A percentile compares a stretch with the other conserved stretches of the same genome.
These are phyloP conservation scores for Sarcophaga bullata DNA, from an alignment of 1,140 invertebrate genomes.

Conservation along the genomic window DNA sequence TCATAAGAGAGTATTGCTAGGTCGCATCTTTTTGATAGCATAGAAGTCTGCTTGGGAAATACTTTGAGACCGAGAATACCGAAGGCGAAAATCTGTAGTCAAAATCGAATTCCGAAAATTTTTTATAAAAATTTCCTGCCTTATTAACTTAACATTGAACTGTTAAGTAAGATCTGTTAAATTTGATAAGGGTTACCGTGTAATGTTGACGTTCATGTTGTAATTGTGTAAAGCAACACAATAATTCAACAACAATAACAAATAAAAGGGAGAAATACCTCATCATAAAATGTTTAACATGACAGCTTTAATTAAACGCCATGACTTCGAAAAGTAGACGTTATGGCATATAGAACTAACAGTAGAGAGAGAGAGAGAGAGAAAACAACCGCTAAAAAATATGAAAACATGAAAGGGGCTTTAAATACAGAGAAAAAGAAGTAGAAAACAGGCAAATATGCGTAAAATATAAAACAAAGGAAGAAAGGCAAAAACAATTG, in stretches of 20 bases:
- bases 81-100: no score
- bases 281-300: slow-evolving; percentile 37
- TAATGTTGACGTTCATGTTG: no score
- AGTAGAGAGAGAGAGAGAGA: background rate
- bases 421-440: no score
- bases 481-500: background rate
- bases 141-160: no score
- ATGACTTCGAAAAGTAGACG: background rate
- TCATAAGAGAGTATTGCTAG: no score
- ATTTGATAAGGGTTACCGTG: slow-evolving; percentile 22
- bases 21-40: no score
- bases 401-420: background rate
- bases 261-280: background rate
- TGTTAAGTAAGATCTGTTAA: background rate
- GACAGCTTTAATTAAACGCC: slow-evolving; percentile 35
- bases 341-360: background rate
- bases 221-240: no score
- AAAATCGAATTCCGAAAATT: no score
- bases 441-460: background rate
- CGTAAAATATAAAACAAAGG: background rate
- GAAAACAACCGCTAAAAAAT: background rate
- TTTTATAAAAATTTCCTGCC: no score
- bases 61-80: no score
- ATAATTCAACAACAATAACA: background rate
- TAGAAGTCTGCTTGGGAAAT: no score